These are phyloP conservation scores for Diloba caeruleocephala DNA, from an alignment of 2,888 invertebrate genomes.

Conservation along the genomic window DNA sequence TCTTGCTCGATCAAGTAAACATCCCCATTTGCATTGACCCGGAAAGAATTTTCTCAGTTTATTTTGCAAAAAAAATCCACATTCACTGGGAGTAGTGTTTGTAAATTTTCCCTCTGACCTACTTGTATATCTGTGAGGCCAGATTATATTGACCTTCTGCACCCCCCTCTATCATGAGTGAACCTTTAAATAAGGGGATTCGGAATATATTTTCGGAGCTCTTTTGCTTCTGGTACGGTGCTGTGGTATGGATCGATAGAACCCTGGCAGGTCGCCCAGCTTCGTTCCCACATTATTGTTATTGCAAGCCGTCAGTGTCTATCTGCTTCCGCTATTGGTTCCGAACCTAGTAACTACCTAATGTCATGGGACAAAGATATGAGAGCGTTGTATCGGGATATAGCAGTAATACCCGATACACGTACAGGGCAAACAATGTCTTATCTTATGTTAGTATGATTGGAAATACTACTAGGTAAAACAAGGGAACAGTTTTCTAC, in stretches of 20 bases:
- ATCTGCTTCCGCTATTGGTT: constrained; percentile 82
- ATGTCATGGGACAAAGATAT: constrained; percentile 74
- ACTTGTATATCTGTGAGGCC: constrained; percentile 83
- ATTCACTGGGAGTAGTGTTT: constrained; percentile 82
- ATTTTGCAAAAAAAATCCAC: constrained; percentile 82
- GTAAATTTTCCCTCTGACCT: constrained; percentile 89
- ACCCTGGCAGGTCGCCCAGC: constrained; percentile 88
- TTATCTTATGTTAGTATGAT: constrained; percentile 53
- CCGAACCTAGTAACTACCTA: constrained; percentile 81
- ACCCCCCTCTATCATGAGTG: constrained; percentile 61
- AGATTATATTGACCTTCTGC: constrained; percentile 70
- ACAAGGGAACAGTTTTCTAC: constrained; percentile 34
- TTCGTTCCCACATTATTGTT: constrained; percentile 87
- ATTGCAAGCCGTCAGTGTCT: constrained; percentile 85
- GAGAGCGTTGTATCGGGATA: constrained; percentile 58
- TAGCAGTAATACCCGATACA: constrained; percentile 55
- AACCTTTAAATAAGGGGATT: constrained; percentile 65
- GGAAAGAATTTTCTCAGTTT: constrained; percentile 79
- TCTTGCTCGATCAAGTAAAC: constrained; percentile 72
- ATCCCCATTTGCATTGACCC: constrained; percentile 83
- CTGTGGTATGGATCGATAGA: constrained; percentile 82
- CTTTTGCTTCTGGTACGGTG: constrained; percentile 73
- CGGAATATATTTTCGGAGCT: constrained; percentile 75
- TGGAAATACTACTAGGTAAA: constrained; percentile 49
- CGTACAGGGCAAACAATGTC: constrained; percentile 52